Percentiles rank a stretch among this genome's conserved stretches.
Evolutionary conservation across 2,888 invertebrate species (phyloP).

Genomic region (Isotomurus palustris): DNA sequence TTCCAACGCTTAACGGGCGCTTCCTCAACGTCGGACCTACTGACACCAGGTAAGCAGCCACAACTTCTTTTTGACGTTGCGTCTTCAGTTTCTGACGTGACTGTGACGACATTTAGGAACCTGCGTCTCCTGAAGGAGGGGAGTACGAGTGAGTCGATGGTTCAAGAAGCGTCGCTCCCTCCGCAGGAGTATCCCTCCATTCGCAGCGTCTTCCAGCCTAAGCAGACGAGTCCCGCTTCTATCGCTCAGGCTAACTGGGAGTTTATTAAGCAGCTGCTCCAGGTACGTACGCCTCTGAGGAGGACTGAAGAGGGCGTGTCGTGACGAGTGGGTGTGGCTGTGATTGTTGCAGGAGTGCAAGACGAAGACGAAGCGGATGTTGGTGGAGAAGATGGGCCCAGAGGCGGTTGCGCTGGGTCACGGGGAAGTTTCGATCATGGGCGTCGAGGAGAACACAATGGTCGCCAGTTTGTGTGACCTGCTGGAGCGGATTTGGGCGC

Average conservation of each 20-base stretch:
- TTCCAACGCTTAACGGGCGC: conserved; percentile 76
- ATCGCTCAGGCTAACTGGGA: conserved; percentile 96
- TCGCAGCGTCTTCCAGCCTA: conserved; percentile 44
- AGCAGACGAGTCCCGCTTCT: conserved; percentile 66
- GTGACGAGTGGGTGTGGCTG: not conserved
- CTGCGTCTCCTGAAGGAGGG: conserved; percentile 44
- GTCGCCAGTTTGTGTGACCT: conserved; percentile 98
- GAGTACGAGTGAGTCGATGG: conserved; percentile 42
- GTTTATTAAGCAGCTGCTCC: conserved; percentile 93
- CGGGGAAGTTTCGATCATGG: conserved; percentile 65
- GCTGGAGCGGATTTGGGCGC: conserved; percentile 94
- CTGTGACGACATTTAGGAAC: conserved; percentile 21
- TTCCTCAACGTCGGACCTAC: conserved; percentile 70
- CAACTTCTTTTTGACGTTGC: not conserved
- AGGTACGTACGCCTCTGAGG: conserved; percentile 57
- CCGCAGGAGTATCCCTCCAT: conserved; percentile 40
- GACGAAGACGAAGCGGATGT: conserved; percentile 94
- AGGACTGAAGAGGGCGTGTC: not conserved
- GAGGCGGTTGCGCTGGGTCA: conserved; percentile 94
- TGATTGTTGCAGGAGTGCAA: conserved; percentile 69
- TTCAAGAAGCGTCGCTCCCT: conserved; percentile 37
- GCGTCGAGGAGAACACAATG: conserved; percentile 93
- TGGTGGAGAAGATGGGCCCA: conserved; percentile 97
- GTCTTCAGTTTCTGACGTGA: conserved; percentile 3
- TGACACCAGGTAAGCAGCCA: conserved; percentile 56